phyloP scores from a whole-genome alignment of 2,888 invertebrate genomes.

The Anarsia innoxiella region DNA sequence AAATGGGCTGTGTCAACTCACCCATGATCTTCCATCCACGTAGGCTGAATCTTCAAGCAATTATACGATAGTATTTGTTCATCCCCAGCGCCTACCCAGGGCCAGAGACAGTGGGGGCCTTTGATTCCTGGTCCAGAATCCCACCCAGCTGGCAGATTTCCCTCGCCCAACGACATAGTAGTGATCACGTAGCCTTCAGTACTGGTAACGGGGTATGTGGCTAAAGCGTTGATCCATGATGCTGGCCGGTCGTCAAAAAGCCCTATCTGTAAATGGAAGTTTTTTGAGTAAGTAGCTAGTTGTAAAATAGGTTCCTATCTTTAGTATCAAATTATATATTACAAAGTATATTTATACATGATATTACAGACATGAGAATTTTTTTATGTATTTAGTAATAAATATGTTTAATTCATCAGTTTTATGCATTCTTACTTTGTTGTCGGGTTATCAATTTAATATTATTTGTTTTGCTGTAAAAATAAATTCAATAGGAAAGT shows the following conservation, averaged over 20 bases:
- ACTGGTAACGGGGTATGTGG: constrained; percentile 41
- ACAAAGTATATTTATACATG: too few species aligned
- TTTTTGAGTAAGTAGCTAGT: too few species aligned
- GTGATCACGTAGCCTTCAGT: constrained; percentile 66
- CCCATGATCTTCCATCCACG: constrained; percentile 85
- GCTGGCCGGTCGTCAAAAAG: constrained; percentile 49
- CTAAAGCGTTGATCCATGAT: constrained; percentile 56
- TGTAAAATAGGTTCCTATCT: too few species aligned
- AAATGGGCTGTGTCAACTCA: too few species aligned
- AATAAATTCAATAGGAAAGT: too few species aligned
- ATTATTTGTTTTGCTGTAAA: too few species aligned
- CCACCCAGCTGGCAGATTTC: constrained; percentile 77
- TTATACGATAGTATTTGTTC: constrained; percentile 76
- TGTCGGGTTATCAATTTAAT: too few species aligned
- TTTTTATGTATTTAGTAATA: too few species aligned
- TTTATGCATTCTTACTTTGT: too few species aligned
- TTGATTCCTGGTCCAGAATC: constrained; percentile 46
- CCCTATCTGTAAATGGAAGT: constrained; percentile 47
- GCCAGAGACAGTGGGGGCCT: constrained; percentile 77
- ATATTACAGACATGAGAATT: too few species aligned
- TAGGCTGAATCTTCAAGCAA: constrained; percentile 87
- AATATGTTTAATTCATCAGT: too few species aligned
- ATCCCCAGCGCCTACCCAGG: constrained; percentile 80
- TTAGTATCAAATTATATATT: too few species aligned
- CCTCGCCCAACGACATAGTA: constrained; percentile 69